A percentile compares a stretch with the other conserved stretches of the same genome.
Conservation (phyloP, 2,888 invertebrate species). For the Achlya flavicornis region DNA sequence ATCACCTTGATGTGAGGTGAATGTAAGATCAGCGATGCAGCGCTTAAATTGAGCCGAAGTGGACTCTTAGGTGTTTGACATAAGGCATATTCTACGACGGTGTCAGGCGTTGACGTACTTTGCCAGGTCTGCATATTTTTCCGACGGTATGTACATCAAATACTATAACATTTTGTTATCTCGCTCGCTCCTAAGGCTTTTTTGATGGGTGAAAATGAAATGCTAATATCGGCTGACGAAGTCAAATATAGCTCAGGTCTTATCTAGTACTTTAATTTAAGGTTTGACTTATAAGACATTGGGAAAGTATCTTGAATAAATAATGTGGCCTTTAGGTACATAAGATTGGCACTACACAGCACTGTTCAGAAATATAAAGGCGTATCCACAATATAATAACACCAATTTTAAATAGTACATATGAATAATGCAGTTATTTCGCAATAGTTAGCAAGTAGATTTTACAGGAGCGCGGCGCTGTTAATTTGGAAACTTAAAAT, state of each 20-base stretch:
- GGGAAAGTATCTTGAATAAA: background rate
- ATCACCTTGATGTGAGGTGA: background rate
- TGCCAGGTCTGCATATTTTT: slow-evolving; percentile 1
- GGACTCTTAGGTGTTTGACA: background rate
- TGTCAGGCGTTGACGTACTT: background rate
- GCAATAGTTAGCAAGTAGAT: background rate
- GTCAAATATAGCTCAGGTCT: background rate
- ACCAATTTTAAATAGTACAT: slow-evolving; percentile 4
- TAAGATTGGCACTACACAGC: background rate
- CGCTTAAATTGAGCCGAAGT: background rate
- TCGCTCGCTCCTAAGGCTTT: background rate
- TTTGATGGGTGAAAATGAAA: background rate
- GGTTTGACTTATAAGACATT: background rate
- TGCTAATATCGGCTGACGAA: background rate
- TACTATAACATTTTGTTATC: background rate
- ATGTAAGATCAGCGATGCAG: background rate
- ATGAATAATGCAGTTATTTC: background rate
- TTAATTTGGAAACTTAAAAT: background rate
- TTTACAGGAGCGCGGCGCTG: background rate
- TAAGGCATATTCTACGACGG: no score
- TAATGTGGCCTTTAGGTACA: background rate
- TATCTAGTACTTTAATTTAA: slow-evolving; percentile 1
- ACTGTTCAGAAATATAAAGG: slow-evolving; percentile 2
- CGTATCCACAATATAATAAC: slow-evolving; percentile 1
- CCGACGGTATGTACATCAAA: background rate